These are phyloP conservation scores for Xanthorhoe designata DNA, from an alignment of 2,888 invertebrate species.

Conservation along the genomic window DNA sequence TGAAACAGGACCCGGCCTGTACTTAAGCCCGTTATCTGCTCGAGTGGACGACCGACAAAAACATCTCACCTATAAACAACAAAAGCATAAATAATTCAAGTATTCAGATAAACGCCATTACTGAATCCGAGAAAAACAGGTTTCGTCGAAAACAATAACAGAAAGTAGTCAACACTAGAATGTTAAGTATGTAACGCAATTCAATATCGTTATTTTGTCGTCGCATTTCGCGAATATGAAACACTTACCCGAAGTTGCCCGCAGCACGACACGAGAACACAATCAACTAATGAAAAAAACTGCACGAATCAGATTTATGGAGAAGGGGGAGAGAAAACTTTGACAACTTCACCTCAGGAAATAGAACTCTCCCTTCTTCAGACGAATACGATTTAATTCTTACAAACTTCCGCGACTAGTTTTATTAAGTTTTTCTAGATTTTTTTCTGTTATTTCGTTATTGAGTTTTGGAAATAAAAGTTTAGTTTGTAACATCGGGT, in stretches of 20 bases:
- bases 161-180: constrained; percentile 8
- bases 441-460: constrained; percentile 9
- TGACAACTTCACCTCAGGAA: constrained; percentile 24
- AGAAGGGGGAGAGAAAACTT: constrained; percentile 18
- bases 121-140: constrained; percentile 17
- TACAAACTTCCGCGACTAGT: constrained; percentile 27
- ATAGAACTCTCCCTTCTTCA: constrained; percentile 13
- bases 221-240: constrained; percentile 2
- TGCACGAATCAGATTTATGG: constrained; percentile 9
- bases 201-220: constrained; percentile 1
- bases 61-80: background rate
- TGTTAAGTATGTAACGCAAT: background rate
- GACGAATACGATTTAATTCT: constrained; percentile 28
- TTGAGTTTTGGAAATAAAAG: constrained; percentile 19
- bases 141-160: constrained; percentile 22
- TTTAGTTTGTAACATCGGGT: background rate
- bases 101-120: constrained; percentile 13
- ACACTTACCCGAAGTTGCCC: constrained; percentile 20
- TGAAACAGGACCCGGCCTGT: background rate
- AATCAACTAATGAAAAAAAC: constrained; percentile 57
- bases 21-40: constrained; percentile 1
- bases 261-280: constrained; percentile 41
- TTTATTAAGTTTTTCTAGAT: constrained; percentile 12
- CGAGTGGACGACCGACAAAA: background rate
- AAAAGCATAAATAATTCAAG: constrained; percentile 7